phyloP scores from a whole-genome alignment of 2,113 vertebrate species.

The Emydocephalus ijimae region DNA sequence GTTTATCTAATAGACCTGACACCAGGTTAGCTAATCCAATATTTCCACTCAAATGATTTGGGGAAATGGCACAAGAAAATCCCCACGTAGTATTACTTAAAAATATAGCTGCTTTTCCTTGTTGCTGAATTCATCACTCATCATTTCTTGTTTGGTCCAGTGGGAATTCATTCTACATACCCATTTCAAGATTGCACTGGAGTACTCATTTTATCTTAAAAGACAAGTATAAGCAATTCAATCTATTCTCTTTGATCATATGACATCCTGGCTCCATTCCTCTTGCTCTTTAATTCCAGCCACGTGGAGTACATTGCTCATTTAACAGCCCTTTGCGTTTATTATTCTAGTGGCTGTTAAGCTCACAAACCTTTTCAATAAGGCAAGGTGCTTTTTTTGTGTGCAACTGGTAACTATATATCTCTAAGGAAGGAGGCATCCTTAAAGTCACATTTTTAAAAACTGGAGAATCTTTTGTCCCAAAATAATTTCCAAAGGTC shows the following conservation, averaged over 20 bases:
- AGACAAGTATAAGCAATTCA: constrained; percentile 64
- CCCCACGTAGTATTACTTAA: constrained; percentile 62
- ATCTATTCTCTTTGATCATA: constrained; percentile 64
- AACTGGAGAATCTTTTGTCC: constrained; percentile 6
- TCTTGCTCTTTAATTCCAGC: constrained; percentile 67
- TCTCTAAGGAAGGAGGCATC: constrained; percentile 53
- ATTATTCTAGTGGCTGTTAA: constrained; percentile 62
- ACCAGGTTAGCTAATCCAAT: constrained; percentile 62
- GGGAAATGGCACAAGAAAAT: constrained; percentile 53
- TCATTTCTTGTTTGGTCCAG: constrained; percentile 34
- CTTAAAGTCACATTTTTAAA: constrained; percentile 50
- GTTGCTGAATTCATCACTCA: constrained; percentile 66
- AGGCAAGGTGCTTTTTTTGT: constrained; percentile 48
- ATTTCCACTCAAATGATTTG: constrained; percentile 63
- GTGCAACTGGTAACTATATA: constrained; percentile 29
- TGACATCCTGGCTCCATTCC: constrained; percentile 62
- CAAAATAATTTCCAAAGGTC: constrained; percentile 17
- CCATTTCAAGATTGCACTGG: constrained; percentile 63
- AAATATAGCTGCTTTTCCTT: constrained; percentile 53
- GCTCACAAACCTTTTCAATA: constrained; percentile 62
- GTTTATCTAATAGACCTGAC: constrained; percentile 64
- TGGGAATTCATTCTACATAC: constrained; percentile 42
- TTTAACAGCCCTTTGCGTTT: constrained; percentile 58
- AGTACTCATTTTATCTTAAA: constrained; percentile 71
- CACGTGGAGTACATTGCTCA: constrained; percentile 51